Conservation (phyloP, 1,140 invertebrate genomes). For the Magallana gigas region DNA sequence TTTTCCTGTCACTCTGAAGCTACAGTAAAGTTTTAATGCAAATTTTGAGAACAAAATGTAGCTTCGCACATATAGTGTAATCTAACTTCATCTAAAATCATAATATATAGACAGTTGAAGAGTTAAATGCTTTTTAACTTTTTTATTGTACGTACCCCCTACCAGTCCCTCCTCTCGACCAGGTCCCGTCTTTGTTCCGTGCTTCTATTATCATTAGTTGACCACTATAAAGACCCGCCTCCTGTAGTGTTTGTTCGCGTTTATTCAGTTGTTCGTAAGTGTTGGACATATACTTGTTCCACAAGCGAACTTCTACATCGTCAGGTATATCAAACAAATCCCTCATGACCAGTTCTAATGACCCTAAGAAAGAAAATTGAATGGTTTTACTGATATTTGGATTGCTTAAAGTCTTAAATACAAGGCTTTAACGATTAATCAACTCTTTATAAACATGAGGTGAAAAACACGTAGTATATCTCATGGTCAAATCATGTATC, state of each 20-base stretch:
- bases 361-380: background rate
- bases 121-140: too few species aligned
- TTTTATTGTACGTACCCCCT: background rate
- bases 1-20: background rate
- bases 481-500: too few species aligned
- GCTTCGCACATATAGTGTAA: too few species aligned
- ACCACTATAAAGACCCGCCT: slow-evolving; percentile 79
- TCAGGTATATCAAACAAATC: slow-evolving; percentile 78
- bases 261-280: slow-evolving; percentile 79
- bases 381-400: too few species aligned
- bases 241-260: slow-evolving; percentile 79
- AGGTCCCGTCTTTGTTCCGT: slow-evolving; percentile 80
- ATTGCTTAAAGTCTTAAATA: too few species aligned
- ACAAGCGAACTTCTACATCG: slow-evolving; percentile 79
- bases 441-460: too few species aligned
- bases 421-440: too few species aligned
- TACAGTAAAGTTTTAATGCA: background rate
- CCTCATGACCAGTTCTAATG: slow-evolving; percentile 71
- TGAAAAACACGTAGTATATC: too few species aligned
- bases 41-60: too few species aligned
- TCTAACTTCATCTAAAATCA: too few species aligned
- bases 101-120: too few species aligned
- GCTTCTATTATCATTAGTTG: slow-evolving; percentile 80
- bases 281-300: slow-evolving; percentile 80
- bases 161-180: slow-evolving; percentile 75